A percentile compares a stretch with the other conserved stretches of the same genome.
These are phyloP conservation scores for Ctenoplectra terminalis DNA, from an alignment of 1,140 invertebrate species.

Conservation along the genomic window DNA sequence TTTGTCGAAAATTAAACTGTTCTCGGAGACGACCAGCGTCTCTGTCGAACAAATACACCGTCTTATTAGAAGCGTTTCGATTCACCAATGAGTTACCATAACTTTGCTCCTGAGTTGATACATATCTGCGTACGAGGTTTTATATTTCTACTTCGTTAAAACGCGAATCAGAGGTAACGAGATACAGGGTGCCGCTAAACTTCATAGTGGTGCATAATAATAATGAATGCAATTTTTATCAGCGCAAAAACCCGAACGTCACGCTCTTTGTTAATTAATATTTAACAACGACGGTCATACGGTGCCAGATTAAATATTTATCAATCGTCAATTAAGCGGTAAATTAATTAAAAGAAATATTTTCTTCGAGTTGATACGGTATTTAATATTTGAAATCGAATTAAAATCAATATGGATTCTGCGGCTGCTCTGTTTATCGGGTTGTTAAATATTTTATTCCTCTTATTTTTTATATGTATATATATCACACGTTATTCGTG, in stretches of 20 bases:
- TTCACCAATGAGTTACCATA: too few relatives aligned
- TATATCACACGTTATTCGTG: neutral
- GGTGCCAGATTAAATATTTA: neutral
- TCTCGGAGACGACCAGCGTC: too few relatives aligned
- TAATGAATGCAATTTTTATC: neutral
- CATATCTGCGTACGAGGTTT: neutral
- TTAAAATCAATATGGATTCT: too few relatives aligned
- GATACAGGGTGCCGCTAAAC: neutral
- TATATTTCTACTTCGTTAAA: constrained; percentile 8
- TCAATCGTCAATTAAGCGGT: neutral
- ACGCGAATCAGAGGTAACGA: constrained; percentile 12
- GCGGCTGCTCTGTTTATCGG: too few relatives aligned
- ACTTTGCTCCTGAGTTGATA: too few relatives aligned
- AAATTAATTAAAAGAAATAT: neutral
- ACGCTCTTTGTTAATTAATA: neutral
- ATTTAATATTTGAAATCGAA: too few relatives aligned
- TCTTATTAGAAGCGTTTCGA: too few relatives aligned
- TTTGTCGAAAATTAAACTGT: too few relatives aligned
- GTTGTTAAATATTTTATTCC: neutral
- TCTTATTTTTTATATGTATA: neutral
- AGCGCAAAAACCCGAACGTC: neutral
- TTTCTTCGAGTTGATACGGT: too few relatives aligned
- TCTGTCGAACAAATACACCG: too few relatives aligned
- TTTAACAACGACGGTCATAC: neutral
- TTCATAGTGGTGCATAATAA: neutral